Evolutionary conservation across 2,888 invertebrate genomes (phyloP).

Genomic region (Palloptera scutellata): DNA sequence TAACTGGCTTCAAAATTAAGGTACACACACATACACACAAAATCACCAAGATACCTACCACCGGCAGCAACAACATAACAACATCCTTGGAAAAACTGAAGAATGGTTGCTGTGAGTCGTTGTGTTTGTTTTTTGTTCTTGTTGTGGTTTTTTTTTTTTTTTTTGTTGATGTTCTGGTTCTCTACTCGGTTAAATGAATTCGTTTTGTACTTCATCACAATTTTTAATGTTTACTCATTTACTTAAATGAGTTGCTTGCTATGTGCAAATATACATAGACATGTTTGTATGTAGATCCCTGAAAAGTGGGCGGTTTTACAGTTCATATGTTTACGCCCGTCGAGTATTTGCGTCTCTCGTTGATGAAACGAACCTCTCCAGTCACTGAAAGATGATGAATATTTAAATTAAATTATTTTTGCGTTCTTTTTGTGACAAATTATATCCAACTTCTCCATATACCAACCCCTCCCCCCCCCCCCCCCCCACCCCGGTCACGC

Average conservation of each 20-base stretch:
- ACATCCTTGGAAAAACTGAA: too few relatives aligned
- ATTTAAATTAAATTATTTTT: slow-evolving; percentile 57
- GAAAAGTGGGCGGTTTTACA: background rate
- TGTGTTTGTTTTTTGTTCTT: slow-evolving; percentile 27
- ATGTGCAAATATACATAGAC: background rate
- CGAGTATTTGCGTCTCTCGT: background rate
- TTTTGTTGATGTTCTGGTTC: slow-evolving; percentile 31
- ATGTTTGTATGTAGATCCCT: background rate
- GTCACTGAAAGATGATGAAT: slow-evolving; percentile 48
- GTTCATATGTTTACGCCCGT: background rate
- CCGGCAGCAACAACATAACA: too few relatives aligned
- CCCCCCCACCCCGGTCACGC: too few relatives aligned
- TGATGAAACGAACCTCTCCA: background rate
- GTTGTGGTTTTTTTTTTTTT: slow-evolving; percentile 26
- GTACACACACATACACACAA: slow-evolving; percentile 13
- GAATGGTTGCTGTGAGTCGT: too few relatives aligned
- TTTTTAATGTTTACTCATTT: slow-evolving; percentile 39
- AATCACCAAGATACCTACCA: slow-evolving; percentile 20
- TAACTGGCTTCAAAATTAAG: background rate
- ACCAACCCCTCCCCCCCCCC: too few relatives aligned
- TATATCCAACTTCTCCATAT: background rate
- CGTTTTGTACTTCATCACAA: slow-evolving; percentile 42
- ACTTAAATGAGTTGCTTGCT: slow-evolving; percentile 21
- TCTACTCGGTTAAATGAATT: slow-evolving; percentile 9
- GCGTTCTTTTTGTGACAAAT: slow-evolving; percentile 37